phyloP scores from a whole-genome alignment of 1,140 invertebrate species.

The Diachasma alloeum region DNA sequence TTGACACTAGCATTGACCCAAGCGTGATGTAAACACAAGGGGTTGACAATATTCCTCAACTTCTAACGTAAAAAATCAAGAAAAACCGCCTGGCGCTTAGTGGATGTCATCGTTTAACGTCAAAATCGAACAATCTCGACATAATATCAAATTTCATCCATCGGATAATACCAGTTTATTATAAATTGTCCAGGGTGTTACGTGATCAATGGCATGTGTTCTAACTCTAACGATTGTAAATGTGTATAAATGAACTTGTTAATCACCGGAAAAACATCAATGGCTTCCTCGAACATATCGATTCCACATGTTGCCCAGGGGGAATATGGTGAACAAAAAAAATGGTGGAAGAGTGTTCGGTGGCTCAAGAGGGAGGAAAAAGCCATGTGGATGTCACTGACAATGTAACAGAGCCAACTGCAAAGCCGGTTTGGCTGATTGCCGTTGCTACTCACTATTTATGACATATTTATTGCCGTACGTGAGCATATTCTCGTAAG shows the following conservation, averaged over 20 bases:
- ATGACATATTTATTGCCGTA: background rate
- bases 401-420: background rate
- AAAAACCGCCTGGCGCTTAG: background rate
- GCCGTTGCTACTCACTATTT: background rate
- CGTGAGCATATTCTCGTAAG: background rate
- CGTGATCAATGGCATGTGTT: constrained; percentile 1
- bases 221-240: background rate
- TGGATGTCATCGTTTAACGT: background rate
- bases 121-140: background rate
- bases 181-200: background rate
- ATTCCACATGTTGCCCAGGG: background rate
- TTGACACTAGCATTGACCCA: background rate
- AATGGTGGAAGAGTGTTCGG: background rate
- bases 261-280: constrained; percentile 19
- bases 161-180: background rate
- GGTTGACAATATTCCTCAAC: background rate
- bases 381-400: background rate
- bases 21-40: background rate
- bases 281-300: constrained; percentile 19
- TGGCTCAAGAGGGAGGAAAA: background rate
- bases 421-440: background rate
- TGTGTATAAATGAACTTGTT: background rate
- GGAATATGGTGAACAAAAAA: background rate
- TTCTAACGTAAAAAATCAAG: background rate
- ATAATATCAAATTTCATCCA: background rate